A percentile compares a stretch with the other conserved stretches of the same genome.
Evolutionary conservation across 2,888 invertebrate species (phyloP).

Genomic region (Euzetes globulus): DNA sequence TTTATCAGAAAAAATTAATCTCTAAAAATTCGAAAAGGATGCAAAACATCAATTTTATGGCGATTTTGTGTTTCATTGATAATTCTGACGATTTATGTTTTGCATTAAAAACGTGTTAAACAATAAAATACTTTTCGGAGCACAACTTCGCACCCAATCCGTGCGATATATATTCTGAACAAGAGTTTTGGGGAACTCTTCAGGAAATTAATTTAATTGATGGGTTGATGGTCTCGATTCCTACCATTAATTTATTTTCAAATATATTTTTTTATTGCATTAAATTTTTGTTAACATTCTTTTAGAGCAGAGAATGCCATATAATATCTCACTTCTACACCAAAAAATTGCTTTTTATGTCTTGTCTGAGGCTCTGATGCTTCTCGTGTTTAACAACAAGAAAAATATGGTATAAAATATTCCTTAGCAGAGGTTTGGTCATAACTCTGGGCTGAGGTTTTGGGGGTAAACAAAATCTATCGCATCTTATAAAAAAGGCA

Average conservation of each 20-base stretch:
- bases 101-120: too few species aligned
- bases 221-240: not conserved
- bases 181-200: not conserved
- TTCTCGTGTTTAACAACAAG: constrained; percentile 8
- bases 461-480: not conserved
- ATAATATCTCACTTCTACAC: not conserved
- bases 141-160: not conserved
- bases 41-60: too few species aligned
- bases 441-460: constrained; percentile 3
- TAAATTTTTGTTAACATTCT: not conserved
- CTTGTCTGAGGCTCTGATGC: not conserved
- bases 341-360: not conserved
- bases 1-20: too few species aligned
- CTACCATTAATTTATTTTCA: constrained; percentile 1
- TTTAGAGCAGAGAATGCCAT: not conserved
- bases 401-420: not conserved
- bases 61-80: too few species aligned
- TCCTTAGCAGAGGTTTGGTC: too few species aligned
- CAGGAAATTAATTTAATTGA: not conserved
- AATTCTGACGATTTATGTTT: too few species aligned
- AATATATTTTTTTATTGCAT: not conserved
- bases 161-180: not conserved
- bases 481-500: not conserved
- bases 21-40: too few species aligned
- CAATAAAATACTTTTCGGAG: too few species aligned